Evolutionary conservation across 2,113 vertebrate species (phyloP), one percentile per base, ranked within the genome.

Genomic region (Rhinolophus sinicus): DNA sequence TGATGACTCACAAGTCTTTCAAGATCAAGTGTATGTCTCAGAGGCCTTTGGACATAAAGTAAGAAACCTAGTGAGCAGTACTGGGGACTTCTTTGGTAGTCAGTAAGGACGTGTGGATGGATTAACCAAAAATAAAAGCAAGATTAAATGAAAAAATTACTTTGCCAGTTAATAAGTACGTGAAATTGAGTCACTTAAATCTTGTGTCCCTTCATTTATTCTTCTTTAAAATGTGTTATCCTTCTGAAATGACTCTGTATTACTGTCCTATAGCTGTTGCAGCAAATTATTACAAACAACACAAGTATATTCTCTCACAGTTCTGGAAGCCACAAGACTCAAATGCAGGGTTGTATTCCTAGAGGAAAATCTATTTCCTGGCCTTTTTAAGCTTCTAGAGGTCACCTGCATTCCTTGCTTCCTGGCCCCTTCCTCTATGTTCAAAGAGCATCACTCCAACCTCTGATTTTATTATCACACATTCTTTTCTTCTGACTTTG

Each of bases 91-190:
- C 16, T 47, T 38, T 33, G 16, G n/a, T 16, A 44, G 10, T 50
- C 19, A 60, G 0, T 3, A 28, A 11, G 3, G 35, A n/a, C 4
- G 6, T 52, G 2, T 19, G 8, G 19, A 1, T 72, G 4, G 38
- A 30, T 85, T 70, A 44, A 38, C 28, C n/a, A 85, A 75, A 94
- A 50, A 67, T 26, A 22, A 52, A 13, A 30, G 1, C 81, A 75
- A 21, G 26, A 50, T 33, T 52, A 64, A 80, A 60, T 70, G n/a
- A 80, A 76, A 75, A 87, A 50, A 33, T 0, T 15, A 26, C 11
- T 28, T 84, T 70, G n/a, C 15, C 35, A 21, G 60, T n/a, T 88
- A 83, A 56, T 38, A 50, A 44, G 5, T 30, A 28, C 13, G 2
- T 40, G 56, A 81, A 80, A 85, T 26, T 9, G 13, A 80, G 58